Conservation (phyloP, 2,797 vertebrate species). For the Rhodeus uyekii region DNA sequence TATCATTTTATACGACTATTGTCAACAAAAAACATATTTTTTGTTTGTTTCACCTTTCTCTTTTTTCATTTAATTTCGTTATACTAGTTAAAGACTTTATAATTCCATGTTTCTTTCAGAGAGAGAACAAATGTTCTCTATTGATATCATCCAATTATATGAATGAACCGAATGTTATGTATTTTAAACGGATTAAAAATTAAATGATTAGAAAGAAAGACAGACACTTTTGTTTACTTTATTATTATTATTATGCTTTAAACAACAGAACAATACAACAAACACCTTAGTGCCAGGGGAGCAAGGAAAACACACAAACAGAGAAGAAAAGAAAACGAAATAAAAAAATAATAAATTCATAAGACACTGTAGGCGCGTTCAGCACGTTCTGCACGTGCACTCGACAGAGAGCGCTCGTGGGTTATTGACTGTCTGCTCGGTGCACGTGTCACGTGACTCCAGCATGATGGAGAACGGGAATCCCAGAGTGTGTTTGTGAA, state of each 20-base stretch:
- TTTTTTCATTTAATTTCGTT: neutral
- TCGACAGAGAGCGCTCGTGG: conserved; percentile 23
- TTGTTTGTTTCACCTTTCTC: neutral
- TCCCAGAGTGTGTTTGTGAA: conserved; percentile 9
- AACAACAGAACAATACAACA: too few relatives aligned
- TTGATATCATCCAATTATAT: too few relatives aligned
- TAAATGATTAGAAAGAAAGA: neutral
- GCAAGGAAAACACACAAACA: too few relatives aligned
- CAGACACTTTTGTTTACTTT: too few relatives aligned
- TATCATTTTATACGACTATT: neutral
- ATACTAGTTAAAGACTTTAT: neutral
- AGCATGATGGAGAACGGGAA: conserved; percentile 1
- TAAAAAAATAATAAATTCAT: too few relatives aligned
- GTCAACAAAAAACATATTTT: neutral
- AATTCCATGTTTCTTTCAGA: neutral
- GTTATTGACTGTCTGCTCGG: neutral
- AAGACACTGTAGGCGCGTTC: neutral
- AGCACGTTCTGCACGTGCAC: conserved; percentile 12
- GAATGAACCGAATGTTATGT: neutral
- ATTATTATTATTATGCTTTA: too few relatives aligned
- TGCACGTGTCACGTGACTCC: conserved; percentile 30
- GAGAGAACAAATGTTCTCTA: neutral
- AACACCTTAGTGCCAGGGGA: too few relatives aligned
- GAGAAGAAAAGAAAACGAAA: too few relatives aligned
- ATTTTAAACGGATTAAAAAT: neutral